Conservation (phyloP, 2,888 invertebrate species). For the Epicampocera succincta region DNA sequence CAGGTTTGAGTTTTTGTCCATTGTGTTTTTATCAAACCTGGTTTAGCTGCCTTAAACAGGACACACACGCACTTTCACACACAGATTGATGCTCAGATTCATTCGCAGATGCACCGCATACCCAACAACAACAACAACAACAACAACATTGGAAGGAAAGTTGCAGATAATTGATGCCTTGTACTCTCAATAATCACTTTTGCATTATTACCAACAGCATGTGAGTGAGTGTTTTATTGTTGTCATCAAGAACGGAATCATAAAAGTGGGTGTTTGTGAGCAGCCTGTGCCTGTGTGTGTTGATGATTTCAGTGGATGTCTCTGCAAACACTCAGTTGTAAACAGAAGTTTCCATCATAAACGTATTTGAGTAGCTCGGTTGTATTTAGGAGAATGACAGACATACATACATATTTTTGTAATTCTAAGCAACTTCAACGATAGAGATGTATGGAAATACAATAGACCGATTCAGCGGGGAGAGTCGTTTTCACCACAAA, state of each 20-base stretch:
- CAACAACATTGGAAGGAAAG: slow-evolving; percentile 20
- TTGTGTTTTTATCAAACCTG: not conserved
- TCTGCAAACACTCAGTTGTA: slow-evolving; percentile 22
- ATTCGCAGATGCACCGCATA: too few species aligned
- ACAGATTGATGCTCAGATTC: not conserved
- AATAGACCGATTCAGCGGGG: too few species aligned
- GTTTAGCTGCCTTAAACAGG: slow-evolving; percentile 10
- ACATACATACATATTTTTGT: slow-evolving; percentile 50
- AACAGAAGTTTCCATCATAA: slow-evolving; percentile 12
- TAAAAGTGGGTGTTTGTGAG: slow-evolving; percentile 14
- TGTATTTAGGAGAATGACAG: slow-evolving; percentile 50
- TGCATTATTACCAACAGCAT: slow-evolving; percentile 34
- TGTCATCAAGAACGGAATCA: slow-evolving; percentile 29
- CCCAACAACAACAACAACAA: too few species aligned
- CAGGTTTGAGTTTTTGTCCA: not conserved
- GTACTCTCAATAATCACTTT: slow-evolving; percentile 57
- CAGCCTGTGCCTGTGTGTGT: slow-evolving; percentile 12
- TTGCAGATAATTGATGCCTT: slow-evolving; percentile 64
- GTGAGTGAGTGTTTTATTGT: slow-evolving; percentile 3
- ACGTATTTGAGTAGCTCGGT: slow-evolving; percentile 23
- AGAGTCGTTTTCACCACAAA: too few species aligned
- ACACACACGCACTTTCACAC: not conserved
- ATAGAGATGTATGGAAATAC: too few species aligned
- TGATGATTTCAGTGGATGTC: not conserved
- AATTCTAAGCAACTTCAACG: slow-evolving; percentile 2